Evolutionary conservation across 2,113 vertebrate genomes (phyloP).

Genomic region (Myocastor coypus): DNA sequence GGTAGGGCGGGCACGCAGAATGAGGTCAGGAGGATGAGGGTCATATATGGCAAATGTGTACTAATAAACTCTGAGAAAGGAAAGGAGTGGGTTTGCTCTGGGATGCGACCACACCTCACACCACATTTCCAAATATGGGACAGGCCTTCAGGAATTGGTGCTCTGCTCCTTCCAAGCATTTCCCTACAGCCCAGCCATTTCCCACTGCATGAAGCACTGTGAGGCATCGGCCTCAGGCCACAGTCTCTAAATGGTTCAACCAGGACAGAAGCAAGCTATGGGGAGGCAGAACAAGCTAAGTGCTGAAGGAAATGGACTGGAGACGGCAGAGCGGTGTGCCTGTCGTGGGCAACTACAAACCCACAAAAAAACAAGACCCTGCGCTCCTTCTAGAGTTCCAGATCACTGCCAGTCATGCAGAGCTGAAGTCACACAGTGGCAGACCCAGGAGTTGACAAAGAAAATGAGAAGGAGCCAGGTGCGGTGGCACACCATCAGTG

Average conservation of each 20-base stretch:
- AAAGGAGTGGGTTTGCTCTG: neutral
- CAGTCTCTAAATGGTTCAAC: neutral
- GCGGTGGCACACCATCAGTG: neutral
- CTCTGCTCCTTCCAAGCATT: neutral
- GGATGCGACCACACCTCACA: neutral
- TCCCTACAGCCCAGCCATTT: neutral
- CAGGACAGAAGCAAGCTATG: neutral
- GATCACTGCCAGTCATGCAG: neutral
- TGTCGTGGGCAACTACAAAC: neutral
- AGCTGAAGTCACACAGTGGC: neutral
- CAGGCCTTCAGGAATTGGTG: neutral
- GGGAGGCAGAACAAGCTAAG: neutral
- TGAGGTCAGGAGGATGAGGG: neutral
- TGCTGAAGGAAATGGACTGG: neutral
- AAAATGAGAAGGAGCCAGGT: neutral
- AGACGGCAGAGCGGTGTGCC: neutral
- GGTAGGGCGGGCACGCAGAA: accelerated
- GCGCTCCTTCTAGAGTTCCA: neutral
- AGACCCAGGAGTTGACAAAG: neutral
- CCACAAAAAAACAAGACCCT: neutral
- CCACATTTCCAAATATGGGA: neutral
- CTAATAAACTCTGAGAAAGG: constrained; percentile 1
- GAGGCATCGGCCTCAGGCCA: neutral
- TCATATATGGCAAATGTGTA: neutral
- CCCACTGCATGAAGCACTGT: neutral